Evolutionary conservation across 2,888 invertebrate species (phyloP), one percentile per base, ranked within the genome.

Genomic region (Augiades crinisus): DNA sequence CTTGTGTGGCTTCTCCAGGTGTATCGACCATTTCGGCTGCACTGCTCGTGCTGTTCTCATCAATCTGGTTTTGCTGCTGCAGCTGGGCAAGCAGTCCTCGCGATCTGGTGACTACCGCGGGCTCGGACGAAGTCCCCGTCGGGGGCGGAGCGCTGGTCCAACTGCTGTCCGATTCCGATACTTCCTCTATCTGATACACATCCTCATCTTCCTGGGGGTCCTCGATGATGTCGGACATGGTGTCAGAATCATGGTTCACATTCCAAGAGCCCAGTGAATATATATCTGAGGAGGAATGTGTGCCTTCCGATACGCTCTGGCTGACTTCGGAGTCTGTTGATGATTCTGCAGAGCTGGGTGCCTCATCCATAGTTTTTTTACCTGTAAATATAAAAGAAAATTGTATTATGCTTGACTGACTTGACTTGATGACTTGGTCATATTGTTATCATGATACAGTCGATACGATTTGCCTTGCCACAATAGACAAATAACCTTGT

Each of bases 291-390:
- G 24, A 24, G 1, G 24, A 27, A 3, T n/a, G 10, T 3, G 24
- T 24, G 24, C 10, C 27, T 4, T 10, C 27, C 1, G 27, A 27
- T 27, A 10, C 8, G 3, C 1, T 10, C 5, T 27, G 27, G 10
- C 27, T 27, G 27, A 4, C n/a, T 27, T 27, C 27, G 4, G 27
- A 27, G 3, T 10, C 10, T 2, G 27, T 10, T 5, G 27, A 27
- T 10, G n/a, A 27, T 27, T n/a, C 10, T 10, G 27, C 5, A 4
- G 27, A 27, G 1, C n/a, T n/a, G n/a, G 34, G 16, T 27, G 10
- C 13, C 6, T 17, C 30, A 10, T 43, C 43, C 41, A 41, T 41
- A 17, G 4, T 41, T 16, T 30, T 17, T 5, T 41, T 30, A 30
- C 16, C 41, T 41, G 41, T 12, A 41, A 17, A 6, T 10, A 5